Conservation (phyloP, 2,888 invertebrate genomes). For the Fragum whitleyi region DNA sequence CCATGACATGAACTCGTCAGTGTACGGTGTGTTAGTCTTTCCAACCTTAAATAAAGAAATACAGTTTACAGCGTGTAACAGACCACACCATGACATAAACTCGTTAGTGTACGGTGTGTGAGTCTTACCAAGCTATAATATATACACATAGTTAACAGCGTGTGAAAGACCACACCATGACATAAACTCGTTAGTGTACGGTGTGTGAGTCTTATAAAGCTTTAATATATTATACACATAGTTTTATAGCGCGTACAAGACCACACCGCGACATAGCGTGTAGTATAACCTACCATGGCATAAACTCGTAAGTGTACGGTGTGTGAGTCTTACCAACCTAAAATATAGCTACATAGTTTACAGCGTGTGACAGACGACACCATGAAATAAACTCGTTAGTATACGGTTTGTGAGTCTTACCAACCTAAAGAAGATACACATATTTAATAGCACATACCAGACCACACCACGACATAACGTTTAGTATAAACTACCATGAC, state of each 20-base stretch:
- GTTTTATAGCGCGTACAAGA: no score
- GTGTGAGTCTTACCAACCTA: conserved; percentile 41
- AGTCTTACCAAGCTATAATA: conserved; percentile 42
- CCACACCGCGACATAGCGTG: no score
- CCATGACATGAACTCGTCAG: conserved; percentile 35
- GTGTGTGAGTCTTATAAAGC: conserved; percentile 34
- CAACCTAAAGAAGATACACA: conserved; percentile 26
- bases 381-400: conserved; percentile 37
- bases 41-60: conserved; percentile 43
- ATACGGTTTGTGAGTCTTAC: conserved; percentile 25
- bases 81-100: conserved; percentile 37
- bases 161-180: conserved; percentile 31
- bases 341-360: conserved; percentile 18
- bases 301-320: conserved; percentile 20
- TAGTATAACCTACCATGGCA: no score
- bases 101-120: background rate
- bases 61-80: conserved; percentile 22
- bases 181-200: conserved; percentile 31
- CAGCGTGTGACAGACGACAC: conserved; percentile 22
- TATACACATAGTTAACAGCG: conserved; percentile 18
- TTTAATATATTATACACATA: background rate
- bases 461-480: no score
- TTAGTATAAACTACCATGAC: no score
- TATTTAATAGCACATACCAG: no score
- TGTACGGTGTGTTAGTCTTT: conserved; percentile 20